phyloP scores from a whole-genome alignment of 2,113 vertebrate genomes.

The Pyxicephalus adspersus region DNA sequence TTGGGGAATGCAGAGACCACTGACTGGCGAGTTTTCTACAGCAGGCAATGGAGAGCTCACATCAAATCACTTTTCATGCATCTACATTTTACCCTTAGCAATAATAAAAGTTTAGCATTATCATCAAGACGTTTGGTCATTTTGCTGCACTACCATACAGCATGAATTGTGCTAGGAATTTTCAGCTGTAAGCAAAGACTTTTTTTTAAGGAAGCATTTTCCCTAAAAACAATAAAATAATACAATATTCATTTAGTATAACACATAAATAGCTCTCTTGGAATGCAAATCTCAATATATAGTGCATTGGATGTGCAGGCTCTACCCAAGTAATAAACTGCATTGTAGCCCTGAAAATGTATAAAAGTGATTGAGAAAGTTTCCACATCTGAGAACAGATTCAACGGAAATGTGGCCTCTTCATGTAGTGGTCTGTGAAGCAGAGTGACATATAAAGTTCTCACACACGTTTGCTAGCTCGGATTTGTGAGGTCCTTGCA shows the following conservation, averaged over 20 bases:
- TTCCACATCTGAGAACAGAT: neutral
- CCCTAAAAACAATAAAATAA: neutral
- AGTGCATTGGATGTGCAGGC: conserved; percentile 6
- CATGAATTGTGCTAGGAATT: too few species aligned
- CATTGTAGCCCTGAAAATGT: conserved; percentile 11
- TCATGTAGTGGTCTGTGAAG: conserved; percentile 15
- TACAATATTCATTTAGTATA: neutral
- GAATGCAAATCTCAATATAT: neutral
- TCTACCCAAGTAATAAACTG: neutral
- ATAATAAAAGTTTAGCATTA: too few species aligned
- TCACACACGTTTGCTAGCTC: conserved; percentile 72
- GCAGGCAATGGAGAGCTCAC: too few species aligned
- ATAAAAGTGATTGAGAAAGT: neutral
- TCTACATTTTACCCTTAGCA: too few species aligned
- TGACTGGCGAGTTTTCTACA: too few species aligned
- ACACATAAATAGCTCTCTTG: neutral
- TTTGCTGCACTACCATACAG: too few species aligned
- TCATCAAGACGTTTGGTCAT: too few species aligned
- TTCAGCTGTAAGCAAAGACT: too few species aligned
- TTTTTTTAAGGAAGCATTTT: neutral
- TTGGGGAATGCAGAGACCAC: too few species aligned
- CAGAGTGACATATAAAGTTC: neutral
- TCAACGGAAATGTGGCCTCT: neutral
- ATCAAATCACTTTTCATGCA: too few species aligned
- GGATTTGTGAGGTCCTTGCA: conserved; percentile 82